A percentile compares a stretch with the other conserved stretches of the same genome.
phyloP scores from a whole-genome alignment of 1,140 invertebrate species.

The Meloidogyne hapla region DNA sequence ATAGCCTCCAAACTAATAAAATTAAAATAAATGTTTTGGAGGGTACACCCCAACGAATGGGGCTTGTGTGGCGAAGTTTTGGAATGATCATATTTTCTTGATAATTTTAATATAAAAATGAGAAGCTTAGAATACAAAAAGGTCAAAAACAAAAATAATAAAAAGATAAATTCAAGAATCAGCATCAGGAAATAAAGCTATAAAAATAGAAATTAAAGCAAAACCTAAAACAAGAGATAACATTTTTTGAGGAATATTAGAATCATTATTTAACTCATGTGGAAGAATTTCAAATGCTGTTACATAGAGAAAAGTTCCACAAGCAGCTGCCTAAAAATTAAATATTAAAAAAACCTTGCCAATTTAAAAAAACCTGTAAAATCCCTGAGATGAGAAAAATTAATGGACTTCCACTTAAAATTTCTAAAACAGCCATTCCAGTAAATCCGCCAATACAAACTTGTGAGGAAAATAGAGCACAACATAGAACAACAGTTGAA shows the following conservation, averaged over 20 bases:
- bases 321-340: slow-evolving; percentile 28
- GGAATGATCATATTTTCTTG: too few species aligned
- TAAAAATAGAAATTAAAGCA: slow-evolving; percentile 56
- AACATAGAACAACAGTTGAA: slow-evolving; percentile 69
- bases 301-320: slow-evolving; percentile 84
- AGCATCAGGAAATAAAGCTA: slow-evolving; percentile 57
- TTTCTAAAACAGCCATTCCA: slow-evolving; percentile 52
- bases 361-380: slow-evolving; percentile 40
- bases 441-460: slow-evolving; percentile 69
- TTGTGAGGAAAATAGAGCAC: slow-evolving; percentile 72
- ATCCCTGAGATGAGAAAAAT: slow-evolving; percentile 46
- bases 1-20: too few species aligned
- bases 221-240: slow-evolving; percentile 68
- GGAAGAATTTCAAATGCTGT: slow-evolving; percentile 86
- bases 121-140: too few species aligned
- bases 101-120: too few species aligned
- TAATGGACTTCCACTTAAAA: slow-evolving; percentile 38
- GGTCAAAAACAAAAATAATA: too few species aligned
- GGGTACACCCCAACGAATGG: too few species aligned
- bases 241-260: slow-evolving; percentile 67
- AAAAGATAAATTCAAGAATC: slow-evolving; percentile 23
- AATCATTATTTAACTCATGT: slow-evolving; percentile 63
- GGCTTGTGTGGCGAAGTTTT: too few species aligned
- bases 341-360: background rate
- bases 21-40: too few species aligned